These are phyloP conservation scores for Lamprotornis superbus DNA, from an alignment of 2,113 vertebrate genomes.

Conservation along the genomic window DNA sequence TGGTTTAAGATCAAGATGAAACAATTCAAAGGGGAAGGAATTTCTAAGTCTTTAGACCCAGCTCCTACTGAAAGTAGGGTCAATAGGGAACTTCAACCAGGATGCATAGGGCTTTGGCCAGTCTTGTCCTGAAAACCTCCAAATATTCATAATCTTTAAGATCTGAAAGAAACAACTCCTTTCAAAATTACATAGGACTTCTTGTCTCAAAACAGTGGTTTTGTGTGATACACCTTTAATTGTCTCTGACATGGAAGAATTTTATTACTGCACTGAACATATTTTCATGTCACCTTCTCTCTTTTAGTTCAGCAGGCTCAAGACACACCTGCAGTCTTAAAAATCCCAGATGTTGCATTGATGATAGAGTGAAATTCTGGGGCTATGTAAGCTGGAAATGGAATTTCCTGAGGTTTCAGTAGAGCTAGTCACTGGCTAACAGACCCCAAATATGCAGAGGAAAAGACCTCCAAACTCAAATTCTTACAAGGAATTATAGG, in stretches of 20 bases:
- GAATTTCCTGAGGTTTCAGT: background rate
- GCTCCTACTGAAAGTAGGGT: background rate
- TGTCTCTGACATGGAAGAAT: background rate
- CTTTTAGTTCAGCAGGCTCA: background rate
- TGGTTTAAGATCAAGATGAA: background rate
- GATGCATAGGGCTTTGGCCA: background rate
- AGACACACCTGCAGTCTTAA: background rate
- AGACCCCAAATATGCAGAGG: background rate
- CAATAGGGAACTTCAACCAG: background rate
- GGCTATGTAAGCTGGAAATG: background rate
- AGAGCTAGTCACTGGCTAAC: background rate
- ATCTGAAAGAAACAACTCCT: background rate
- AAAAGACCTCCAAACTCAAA: background rate
- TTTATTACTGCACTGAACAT: background rate
- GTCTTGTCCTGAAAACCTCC: background rate
- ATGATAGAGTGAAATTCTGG: background rate
- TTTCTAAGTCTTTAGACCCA: background rate
- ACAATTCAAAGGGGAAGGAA: background rate
- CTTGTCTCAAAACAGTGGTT: background rate
- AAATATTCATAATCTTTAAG: background rate
- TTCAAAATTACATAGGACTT: background rate
- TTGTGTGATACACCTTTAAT: background rate
- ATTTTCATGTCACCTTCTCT: background rate
- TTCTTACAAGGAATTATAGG: background rate
- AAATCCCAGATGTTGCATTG: background rate